Evolutionary conservation across 2,888 invertebrate genomes (phyloP), one percentile per base, ranked within the genome.

Genomic region (Rugalucina vietnamica): DNA sequence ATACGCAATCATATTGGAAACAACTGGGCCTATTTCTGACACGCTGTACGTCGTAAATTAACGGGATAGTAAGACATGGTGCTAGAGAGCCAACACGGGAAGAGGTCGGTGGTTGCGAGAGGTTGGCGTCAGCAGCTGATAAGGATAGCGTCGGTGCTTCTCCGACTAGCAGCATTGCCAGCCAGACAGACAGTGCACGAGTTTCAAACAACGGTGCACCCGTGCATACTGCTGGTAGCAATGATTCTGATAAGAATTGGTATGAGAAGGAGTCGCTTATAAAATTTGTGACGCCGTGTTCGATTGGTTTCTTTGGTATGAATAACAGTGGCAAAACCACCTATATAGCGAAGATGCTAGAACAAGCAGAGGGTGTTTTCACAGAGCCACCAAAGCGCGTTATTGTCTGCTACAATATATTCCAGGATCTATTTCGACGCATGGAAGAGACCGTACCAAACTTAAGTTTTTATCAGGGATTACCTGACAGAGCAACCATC

Each of bases 381-480:
- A 60, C 60, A 8, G 60, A 60, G 60, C 24, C 60, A 10, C 60
- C 60, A 60, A 12, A 8, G 8, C 60, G 60, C 8, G 60, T 60
- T 8, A 29, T 60, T 12, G 8, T 12, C n/a, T 60, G 60, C n/a
- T 60, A 60, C n/a, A 60, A 60, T 29, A n/a, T 60, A 12, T 60
- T 27, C n/a, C 60, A 60, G n/a, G 10, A n/a, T 8, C 24, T 60
- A 10, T 60, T n/a, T n/a, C 10, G 12, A 10, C 12, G n/a, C 8
- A 60, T 60, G 60, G 60, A 8, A n/a, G 60, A 29, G 60, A 60
- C 60, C 8, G 43, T 43, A 43, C 43, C 8, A 18, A 43, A 43
- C 18, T n/a, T 60, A n/a, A 60, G 60, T 60, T 60, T 60, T 60
- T 27, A 60, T n/a, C 60, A 60, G 60, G 29, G 60, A 10, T 60